Evolutionary conservation across 2,888 invertebrate species (phyloP), one percentile per base, ranked within the genome.

Genomic region (Gordius sp.): DNA sequence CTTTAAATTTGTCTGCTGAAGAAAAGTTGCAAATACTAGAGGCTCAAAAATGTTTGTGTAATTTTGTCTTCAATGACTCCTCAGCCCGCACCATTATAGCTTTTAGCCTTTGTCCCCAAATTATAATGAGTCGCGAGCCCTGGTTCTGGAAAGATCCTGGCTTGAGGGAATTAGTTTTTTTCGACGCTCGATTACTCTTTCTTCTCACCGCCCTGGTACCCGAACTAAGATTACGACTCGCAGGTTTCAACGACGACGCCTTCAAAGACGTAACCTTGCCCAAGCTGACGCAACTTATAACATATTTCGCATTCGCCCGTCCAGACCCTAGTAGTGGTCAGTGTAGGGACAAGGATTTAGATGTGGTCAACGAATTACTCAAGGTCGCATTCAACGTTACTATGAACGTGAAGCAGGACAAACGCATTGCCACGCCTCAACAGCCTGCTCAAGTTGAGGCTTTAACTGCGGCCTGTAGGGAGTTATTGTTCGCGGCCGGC

Each of bases 21-120:
- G 47, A 47, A 20, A 47, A n/a, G 20, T 4, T 47, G 20, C 47
- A 47, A 20, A 47, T 47, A n/a, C 8, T n/a, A n/a, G 47, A 47
- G 20, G 47, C 47, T 4, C 47, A 47, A 47, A 47, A 47, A 47
- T 47, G 47, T 20, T 20, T 47, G 13, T 47, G 47, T 23, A 47
- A 47, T 47, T 20, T 47, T 47, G 47, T 47, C 20, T 47, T 18
- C 20, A 47, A 8, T 23, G 47, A 47, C 20, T 13, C 20, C 20
- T 4, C n/a, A 20, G 47, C 47, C 20, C 8, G 47, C n/a, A 47
- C 8, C 4, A 47, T 47, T 4, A 4, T 47, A 20, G 13, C 47
- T 4, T 47, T 23, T 23, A 47, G 47, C 20, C 23, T 47, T n/a
- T 13, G n/a, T 4, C 47, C 47, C 4, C 47, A 47, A 20, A 47